Base-by-base conservation (phyloP, 2,113 vertebrate species). In the Brachyhypopomus occidentalis region DNA sequence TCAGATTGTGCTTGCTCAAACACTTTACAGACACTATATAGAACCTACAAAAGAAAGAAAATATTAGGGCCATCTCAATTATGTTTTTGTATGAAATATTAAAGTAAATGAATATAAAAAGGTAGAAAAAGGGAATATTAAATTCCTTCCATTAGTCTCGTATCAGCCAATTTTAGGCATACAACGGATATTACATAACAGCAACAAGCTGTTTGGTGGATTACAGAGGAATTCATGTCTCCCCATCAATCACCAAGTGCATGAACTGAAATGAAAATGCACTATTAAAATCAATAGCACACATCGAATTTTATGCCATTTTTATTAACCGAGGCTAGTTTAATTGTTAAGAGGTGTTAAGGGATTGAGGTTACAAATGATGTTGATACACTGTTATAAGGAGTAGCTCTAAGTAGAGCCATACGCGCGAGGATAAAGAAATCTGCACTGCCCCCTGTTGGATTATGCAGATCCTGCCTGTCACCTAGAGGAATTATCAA, bases 361-460 rank as follows among this genome's bases (percentile, higher is more conserved):
- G 19, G 38, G 48, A 41, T 67, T 14, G 27, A 67, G 30, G 30
- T 67, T 36, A 27, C 52, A 78, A 70, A 58, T 56, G 52, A 55
- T 77, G 2, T 20, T 70, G 45, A 22, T 70, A 67, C 34, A 5
- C 58, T 41, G 34, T 59, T 59, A 19, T 52, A 52, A 2, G 19
- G 48, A 34, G 11, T 20, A 72, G 22, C n/a, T 52, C 45, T 25
- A n/a, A 30, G 30, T 30, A 30, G 56, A 62, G 12, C 67, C 48
- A 36, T 48, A 41, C 5, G 55, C 36, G 36, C 64, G 72, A 63
- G 38, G 52, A 78, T 66, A 60, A 77, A 8, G 36, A 59, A 77
- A 67, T 66, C 62, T 69, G 59, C 27, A 85, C 84, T 83, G 84
- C 80, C 80, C 84, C 75, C 84, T 85, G 19, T 80, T 69, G 84